Evolutionary conservation across 2,797 vertebrate species (phyloP).

Genomic region (Macrochelys suwanniensis): DNA sequence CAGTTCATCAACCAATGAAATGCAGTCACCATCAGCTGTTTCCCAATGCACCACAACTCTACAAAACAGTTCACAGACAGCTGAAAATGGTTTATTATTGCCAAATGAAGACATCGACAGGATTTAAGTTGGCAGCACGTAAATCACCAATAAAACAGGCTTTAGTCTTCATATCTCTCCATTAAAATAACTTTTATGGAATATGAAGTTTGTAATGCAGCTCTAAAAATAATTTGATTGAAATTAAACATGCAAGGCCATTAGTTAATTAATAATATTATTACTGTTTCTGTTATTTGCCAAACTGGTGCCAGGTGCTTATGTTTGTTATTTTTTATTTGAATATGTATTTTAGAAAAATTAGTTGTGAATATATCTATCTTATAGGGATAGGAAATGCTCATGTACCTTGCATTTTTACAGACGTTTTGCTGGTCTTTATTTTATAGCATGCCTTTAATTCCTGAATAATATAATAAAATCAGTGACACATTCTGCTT

Average conservation of each 20-base stretch:
- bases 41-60: background rate
- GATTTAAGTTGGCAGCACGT: background rate
- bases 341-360: background rate
- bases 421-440: background rate
- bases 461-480: background rate
- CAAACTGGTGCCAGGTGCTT: background rate
- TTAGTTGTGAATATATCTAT: background rate
- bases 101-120: background rate
- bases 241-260: background rate
- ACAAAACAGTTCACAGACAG: background rate
- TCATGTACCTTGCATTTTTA: background rate
- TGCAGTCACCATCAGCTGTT: background rate
- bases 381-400: background rate
- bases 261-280: background rate
- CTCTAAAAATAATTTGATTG: background rate
- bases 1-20: fast-evolving
- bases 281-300: background rate
- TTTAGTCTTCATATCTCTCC: background rate
- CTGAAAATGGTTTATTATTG: background rate
- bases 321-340: background rate
- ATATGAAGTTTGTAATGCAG: background rate
- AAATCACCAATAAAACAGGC: background rate
- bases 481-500: background rate
- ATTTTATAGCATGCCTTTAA: background rate
- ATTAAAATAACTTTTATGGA: background rate